Evolutionary conservation across 92 coral and sea anemone genomes (phyloP), one percentile per base, ranked within the genome.

Genomic region (Zoanthus sociatus): DNA sequence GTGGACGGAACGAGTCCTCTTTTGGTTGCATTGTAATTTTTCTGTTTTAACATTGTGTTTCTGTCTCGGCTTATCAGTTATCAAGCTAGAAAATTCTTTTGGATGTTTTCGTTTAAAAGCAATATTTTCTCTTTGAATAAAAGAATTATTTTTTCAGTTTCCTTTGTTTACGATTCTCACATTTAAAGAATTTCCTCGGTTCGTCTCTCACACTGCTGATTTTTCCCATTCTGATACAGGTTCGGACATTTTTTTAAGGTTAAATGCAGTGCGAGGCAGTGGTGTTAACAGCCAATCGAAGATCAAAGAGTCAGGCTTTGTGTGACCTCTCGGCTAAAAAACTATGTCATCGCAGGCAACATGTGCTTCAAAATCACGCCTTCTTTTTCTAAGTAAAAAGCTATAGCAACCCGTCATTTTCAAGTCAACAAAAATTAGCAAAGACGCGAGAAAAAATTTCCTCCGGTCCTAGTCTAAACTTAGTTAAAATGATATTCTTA

Each of bases 401-500:
- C 75, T 46, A 9, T 81, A 81, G 37, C 85, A 81, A n/a, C 85
- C 50, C 67, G 10, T 45, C 85, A 81, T 81, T 66, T 21, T 37
- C 14, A 46, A 46, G 6, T 8, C 60, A 44, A 71, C 20, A 11
- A 47, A 0, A 8, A 14, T 9, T 20, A 46, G 13, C 4, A 64
- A 63, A 20, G 20, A 63, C 8, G 17, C 6, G 21, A 17, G 9
- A 17, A 63, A 9, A 63, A 17, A 18, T 63, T n/a, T 63, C 69
- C 26, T 20, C 15, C 10, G 9, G 13, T 15, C 26, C 10, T 9
- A 63, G 30, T 77, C 82, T 30, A 6, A 53, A 55, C 68, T 10
- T 1, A 14, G 13, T 55, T 4, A 7, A 12, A 3, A 53, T 31
- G 12, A 8, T 37, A 14, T 13, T 33, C 46, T 77, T 7, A 30